Evolutionary conservation across 2,113 vertebrate species (phyloP), one percentile per base, ranked within the genome.

Genomic region (Etheostoma cragini): DNA sequence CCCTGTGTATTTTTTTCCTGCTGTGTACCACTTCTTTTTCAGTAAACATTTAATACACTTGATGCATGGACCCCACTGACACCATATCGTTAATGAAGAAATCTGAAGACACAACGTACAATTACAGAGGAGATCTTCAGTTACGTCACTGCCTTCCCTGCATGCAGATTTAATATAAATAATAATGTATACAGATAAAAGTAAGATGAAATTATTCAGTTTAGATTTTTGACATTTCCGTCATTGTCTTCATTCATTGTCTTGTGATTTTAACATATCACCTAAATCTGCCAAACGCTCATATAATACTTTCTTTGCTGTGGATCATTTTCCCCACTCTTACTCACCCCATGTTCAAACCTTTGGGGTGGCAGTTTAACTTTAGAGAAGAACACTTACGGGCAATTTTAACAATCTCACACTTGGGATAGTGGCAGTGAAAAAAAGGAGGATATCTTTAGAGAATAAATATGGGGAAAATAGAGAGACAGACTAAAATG

Each of bases 361-460:
- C 83, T 79, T 62, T 79, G 22, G 63, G 66, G 71, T 82, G 72
- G 75, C 79, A 83, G 56, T n/a, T 81, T 62, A 84, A 89, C 82
- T 80, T 78, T 74, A 76, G 15, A 73, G 56, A 79, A 70, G 42
- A 66, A 72, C 77, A 73, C 81, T 81, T 81, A 62, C 0, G 17
- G 15, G 52, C 58, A 76, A 71, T 86, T 80, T 76, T 72, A 38
- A 10, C 38, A 0, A 38, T 38, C 38, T 84, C 72, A 74, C 30
- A 22, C 53, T 80, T 78, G 63, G 80, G 45, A 21, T 21, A 5
- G 35, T 54, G 68, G 85, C 83, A 78, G 54, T 24, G 45, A 70
- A 76, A 71, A 67, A 76, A 54, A 53, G 21, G 16, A 69, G 46
- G 5, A 61, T 56, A 65, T 57, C 3, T 1, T 56, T 12, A 49